phyloP scores from a whole-genome alignment of 1,140 invertebrate species.

The Leucophenga varia region DNA sequence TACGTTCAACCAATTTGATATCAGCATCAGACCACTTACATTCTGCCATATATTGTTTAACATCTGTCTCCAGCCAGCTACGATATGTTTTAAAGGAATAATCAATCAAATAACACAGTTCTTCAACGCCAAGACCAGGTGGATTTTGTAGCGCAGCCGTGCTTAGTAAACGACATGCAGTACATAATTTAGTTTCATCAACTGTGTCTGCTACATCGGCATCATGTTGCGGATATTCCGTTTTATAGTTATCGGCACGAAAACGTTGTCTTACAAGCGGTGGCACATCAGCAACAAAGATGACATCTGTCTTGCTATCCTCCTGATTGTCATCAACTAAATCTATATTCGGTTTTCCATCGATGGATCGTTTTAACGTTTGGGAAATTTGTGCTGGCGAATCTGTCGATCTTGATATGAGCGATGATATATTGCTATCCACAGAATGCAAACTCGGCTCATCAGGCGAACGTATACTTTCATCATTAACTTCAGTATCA shows the following conservation, averaged over 20 bases:
- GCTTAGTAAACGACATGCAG: conserved; percentile 24
- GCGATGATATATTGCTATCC: too few species aligned
- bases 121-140: conserved; percentile 23
- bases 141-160: conserved; percentile 26
- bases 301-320: too few species aligned
- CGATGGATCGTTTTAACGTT: conserved; percentile 25
- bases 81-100: conserved; percentile 24
- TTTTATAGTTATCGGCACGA: too few species aligned
- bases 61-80: conserved; percentile 31
- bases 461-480: not conserved
- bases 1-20: conserved; percentile 16
- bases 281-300: too few species aligned
- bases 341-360: conserved; percentile 37
- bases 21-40: conserved; percentile 23
- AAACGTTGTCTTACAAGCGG: too few species aligned
- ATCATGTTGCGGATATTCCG: conserved; percentile 13
- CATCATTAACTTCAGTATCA: too few species aligned
- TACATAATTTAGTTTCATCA: conserved; percentile 21
- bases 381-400: not conserved
- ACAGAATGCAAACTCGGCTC: too few species aligned
- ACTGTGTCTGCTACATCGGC: not conserved
- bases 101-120: conserved; percentile 20
- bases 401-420: conserved; percentile 34
- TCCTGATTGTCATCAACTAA: conserved; percentile 31
- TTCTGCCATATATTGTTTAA: conserved; percentile 27